These are phyloP conservation scores for Glomeris maerens DNA, from an alignment of 1,140 invertebrate genomes.

Conservation along the genomic window DNA sequence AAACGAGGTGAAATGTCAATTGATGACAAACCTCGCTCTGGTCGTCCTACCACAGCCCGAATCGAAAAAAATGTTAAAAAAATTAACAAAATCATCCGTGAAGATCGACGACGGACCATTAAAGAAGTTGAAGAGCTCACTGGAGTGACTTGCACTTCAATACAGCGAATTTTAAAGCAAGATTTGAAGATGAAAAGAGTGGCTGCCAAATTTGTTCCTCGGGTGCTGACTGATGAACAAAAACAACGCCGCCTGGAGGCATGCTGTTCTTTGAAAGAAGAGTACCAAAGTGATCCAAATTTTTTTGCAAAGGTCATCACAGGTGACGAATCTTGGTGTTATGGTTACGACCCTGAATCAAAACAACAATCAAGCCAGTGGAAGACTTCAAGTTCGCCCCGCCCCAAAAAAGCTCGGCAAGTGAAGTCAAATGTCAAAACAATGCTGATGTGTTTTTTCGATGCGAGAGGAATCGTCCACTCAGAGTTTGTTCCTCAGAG, in stretches of 20 bases:
- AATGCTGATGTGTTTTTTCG: slow-evolving; percentile 26
- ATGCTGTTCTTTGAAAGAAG: not conserved
- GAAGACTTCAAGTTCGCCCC: slow-evolving; percentile 14
- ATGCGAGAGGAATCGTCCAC: slow-evolving; percentile 21
- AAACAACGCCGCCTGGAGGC: not conserved
- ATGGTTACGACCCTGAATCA: slow-evolving; percentile 21
- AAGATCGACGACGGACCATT: not conserved
- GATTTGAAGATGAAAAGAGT: not conserved
- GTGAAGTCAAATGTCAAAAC: slow-evolving; percentile 22
- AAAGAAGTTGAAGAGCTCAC: not conserved
- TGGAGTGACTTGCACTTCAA: not conserved
- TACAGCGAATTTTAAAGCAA: not conserved
- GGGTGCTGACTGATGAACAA: not conserved
- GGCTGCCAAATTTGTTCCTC: no score
- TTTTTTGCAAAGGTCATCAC: slow-evolving; percentile 6
- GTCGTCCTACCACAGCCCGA: not conserved
- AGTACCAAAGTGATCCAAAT: slow-evolving; percentile 9
- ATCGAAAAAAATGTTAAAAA: not conserved
- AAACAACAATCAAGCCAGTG: slow-evolving; percentile 21
- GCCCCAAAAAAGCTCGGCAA: slow-evolving; percentile 21
- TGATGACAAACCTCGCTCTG: not conserved
- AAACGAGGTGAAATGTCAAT: not conserved
- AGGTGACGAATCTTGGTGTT: slow-evolving; percentile 20
- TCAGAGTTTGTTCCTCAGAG: slow-evolving; percentile 22
- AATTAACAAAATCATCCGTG: not conserved